Base-by-base conservation (phyloP, 2,113 vertebrate genomes). In the Cyphomyrus discorhynchus region DNA sequence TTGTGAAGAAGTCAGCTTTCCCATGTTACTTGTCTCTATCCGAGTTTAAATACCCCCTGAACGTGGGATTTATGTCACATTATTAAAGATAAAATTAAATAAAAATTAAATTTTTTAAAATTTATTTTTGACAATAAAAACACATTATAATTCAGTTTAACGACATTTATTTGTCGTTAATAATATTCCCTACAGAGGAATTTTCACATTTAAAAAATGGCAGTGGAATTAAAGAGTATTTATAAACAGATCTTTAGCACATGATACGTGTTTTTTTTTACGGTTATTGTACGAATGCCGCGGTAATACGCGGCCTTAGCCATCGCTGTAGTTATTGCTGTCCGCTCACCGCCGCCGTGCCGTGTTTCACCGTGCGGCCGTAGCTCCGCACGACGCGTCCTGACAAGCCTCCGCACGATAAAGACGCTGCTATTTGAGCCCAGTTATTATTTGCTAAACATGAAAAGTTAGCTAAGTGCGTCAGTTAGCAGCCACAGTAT, bases 21-120 rank as follows among this genome's bases (percentile, higher is more conserved):
- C 4, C 70, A 39, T 35, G 11, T 35, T 42, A 80, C 74, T 7
- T 19, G 17, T 31, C 62, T 62, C 13, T 42, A 15, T 80, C 15
- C 35, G 15, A 70, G 10, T 70, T 70, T 19, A 77, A 35, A 6
- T 2, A 15, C 13, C 74, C 4, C 15, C 35, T 39, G 35, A 15
- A 42, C 10, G 17, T 19, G 13, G 35, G 74, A 42, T 2, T 77
- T 35, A 35, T 31, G 91, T 90, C 92, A 92, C 90, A 91, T 90
- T 66, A 87, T 91, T 82, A 52, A 90, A 92, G 66, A 92, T 88
- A 92, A 93, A 92, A 93, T 92, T 91, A 85, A 42, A 0, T 42
- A 42, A 42, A 42, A 42, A 42, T 42, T 42, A 42, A 42, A 42
- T 42, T 42, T 42, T 42, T 42, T 0, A 0, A 42, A 42, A 42